Evolutionary conservation across 2,888 invertebrate species (phyloP).

Genomic region (Xylota sylvarum): DNA sequence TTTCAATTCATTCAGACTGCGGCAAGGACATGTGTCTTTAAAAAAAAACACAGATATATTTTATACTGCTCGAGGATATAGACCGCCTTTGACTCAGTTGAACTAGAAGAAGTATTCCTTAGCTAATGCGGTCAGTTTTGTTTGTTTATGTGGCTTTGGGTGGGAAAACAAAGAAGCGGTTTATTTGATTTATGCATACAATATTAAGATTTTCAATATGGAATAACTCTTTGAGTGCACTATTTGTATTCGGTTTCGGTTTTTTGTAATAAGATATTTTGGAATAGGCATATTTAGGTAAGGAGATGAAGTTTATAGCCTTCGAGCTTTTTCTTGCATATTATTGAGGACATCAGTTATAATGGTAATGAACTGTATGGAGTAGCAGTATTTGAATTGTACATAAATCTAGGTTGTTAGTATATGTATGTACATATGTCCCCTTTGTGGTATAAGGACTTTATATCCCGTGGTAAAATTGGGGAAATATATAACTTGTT

Average conservation of each 20-base stretch:
- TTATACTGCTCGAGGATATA: background rate
- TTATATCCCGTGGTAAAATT: too few species aligned
- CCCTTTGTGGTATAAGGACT: too few species aligned
- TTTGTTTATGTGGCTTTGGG: slow-evolving; percentile 33
- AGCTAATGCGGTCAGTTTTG: slow-evolving; percentile 49
- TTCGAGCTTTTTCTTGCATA: background rate
- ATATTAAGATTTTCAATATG: slow-evolving; percentile 1
- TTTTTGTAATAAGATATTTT: slow-evolving; percentile 3
- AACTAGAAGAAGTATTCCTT: slow-evolving; percentile 9
- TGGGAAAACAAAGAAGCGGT: slow-evolving; percentile 15
- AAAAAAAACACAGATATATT: background rate
- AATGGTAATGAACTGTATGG: too few species aligned
- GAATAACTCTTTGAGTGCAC: slow-evolving; percentile 30
- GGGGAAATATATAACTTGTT: too few species aligned
- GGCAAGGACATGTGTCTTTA: slow-evolving; percentile 39
- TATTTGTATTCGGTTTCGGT: slow-evolving; percentile 33
- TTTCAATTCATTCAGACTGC: slow-evolving; percentile 39
- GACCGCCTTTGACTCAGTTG: background rate
- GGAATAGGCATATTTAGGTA: background rate
- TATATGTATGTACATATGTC: too few species aligned
- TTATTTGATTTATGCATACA: slow-evolving; percentile 18
- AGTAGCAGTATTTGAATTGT: too few species aligned
- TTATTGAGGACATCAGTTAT: background rate
- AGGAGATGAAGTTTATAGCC: slow-evolving; percentile 45
- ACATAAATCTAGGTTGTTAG: too few species aligned